Base-by-base conservation (phyloP, 2,113 vertebrate species). In the Labeo catla region DNA sequence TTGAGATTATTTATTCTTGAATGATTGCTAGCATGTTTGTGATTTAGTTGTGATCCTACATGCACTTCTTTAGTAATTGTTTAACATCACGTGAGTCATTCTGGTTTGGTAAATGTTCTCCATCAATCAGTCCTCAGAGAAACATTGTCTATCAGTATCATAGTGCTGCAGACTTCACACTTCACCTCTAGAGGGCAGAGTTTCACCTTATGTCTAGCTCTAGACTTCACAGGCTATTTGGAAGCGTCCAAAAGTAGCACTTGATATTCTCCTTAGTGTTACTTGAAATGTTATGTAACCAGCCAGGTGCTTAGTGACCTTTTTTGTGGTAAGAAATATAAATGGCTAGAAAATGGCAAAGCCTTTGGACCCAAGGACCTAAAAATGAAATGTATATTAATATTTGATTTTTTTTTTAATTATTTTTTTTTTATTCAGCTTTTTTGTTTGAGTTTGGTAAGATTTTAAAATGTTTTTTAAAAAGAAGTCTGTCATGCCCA, bases 131-230 rank as follows among this genome's bases (percentile, higher is more conserved):
- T 19, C n/a, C 59, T 81, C 59, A 28, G 13, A 49, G n/a, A 65
- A 49, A 49, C 7, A n/a, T n/a, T 28, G 43, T 47, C 0, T n/a
- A 81, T 81, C 54, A n/a, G 4, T 11, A 45, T 80, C 13, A 28
- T 8, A 45, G 36, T 65, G 13, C 43, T 65, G 57, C 39, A 43
- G 6, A 66, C 8, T 9, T 80, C 36, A 3, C 15, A 5, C 0
- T 81, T 50, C 3, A 49, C 79, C 79, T 36, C 43, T 81, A 68
- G 79, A 81, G 61, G 43, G 79, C 79, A 52, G 47, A 34, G 43
- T 19, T 49, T 49, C n/a, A 81, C 78, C 47, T 19, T 34, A 13
- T 23, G 6, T 23, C 39, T 45, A 43, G 9, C 2, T n/a, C 2
- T 68, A 36, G 13, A 68, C 2, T 36, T 11, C 11, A 21, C 68